These are phyloP conservation scores for Synanthedon tipuliformis DNA, from an alignment of 2,888 invertebrate genomes.

Conservation along the genomic window DNA sequence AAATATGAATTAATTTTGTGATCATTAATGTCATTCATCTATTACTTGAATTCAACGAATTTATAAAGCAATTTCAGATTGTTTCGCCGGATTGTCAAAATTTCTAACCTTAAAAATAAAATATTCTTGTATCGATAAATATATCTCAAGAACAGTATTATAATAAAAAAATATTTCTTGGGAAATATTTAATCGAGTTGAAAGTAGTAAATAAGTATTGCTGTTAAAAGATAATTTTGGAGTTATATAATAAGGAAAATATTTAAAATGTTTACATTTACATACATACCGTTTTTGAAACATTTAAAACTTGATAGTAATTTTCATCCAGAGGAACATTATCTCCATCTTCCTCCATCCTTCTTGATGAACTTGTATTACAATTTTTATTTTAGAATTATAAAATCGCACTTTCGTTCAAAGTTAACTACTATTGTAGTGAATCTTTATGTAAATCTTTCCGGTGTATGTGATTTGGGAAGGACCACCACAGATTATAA, in stretches of 20 bases:
- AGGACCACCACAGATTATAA: too few species aligned
- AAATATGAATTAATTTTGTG: not conserved
- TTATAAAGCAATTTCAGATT: not conserved
- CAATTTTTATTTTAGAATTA: too few species aligned
- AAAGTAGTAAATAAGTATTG: not conserved
- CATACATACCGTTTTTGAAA: constrained; percentile 82
- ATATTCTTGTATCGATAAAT: not conserved
- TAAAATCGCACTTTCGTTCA: too few species aligned
- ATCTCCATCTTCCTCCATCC: constrained; percentile 78
- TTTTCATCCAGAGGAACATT: constrained; percentile 81
- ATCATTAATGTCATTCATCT: too few species aligned
- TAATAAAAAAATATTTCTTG: not conserved
- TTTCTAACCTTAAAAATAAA: not conserved
- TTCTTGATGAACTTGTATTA: constrained; percentile 3
- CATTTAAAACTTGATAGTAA: constrained; percentile 89
- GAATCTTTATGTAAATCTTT: too few species aligned
- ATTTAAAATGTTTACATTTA: constrained; percentile 13
- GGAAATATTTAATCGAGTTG: not conserved
- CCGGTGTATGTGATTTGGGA: too few species aligned
- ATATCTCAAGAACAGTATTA: not conserved
- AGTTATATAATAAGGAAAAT: constrained; percentile 34
- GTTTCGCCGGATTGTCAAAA: not conserved
- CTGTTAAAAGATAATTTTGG: constrained; percentile 5
- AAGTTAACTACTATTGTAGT: too few species aligned
- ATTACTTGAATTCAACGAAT: not conserved